Conservation (phyloP, 53 echinoderm and acorn worm species). For the Mesocentrotus franciscanus region DNA sequence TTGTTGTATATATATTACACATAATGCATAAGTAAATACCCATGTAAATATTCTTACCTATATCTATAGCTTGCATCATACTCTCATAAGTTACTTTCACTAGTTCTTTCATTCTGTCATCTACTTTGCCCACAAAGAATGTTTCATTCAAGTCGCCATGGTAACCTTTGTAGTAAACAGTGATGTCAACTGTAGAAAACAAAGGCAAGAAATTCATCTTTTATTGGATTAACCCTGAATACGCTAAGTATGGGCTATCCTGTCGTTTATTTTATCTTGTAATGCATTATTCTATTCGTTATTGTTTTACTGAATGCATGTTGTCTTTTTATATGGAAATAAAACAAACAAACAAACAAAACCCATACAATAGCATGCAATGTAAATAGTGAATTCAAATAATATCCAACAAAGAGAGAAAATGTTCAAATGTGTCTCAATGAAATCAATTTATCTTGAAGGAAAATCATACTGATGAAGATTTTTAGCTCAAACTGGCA, state of each 20-base stretch:
- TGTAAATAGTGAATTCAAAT: background rate
- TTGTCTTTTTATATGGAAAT: no score
- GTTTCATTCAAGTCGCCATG: slow-evolving; percentile 99
- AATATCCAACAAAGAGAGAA: background rate
- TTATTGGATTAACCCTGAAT: background rate
- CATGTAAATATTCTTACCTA: slow-evolving; percentile 69
- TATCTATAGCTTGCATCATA: slow-evolving; percentile 88
- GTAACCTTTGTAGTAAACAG: slow-evolving; percentile 96
- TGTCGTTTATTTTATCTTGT: no score
- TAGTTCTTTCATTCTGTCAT: slow-evolving; percentile 83
- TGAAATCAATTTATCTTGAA: no score
- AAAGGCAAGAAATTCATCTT: background rate
- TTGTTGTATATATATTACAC: no score
- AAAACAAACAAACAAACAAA: no score
- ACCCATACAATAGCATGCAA: background rate
- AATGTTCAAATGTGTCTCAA: no score
- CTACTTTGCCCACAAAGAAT: slow-evolving; percentile 96
- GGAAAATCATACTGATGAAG: no score
- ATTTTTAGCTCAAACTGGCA: no score
- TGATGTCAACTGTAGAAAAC: slow-evolving; percentile 85
- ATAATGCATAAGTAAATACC: background rate
- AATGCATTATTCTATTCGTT: no score
- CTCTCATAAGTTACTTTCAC: slow-evolving; percentile 84
- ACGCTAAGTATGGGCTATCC: no score
- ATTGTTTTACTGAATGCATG: no score